Base-by-base conservation (phyloP, 2,797 vertebrate genomes). In the Cyprinella venusta region DNA sequence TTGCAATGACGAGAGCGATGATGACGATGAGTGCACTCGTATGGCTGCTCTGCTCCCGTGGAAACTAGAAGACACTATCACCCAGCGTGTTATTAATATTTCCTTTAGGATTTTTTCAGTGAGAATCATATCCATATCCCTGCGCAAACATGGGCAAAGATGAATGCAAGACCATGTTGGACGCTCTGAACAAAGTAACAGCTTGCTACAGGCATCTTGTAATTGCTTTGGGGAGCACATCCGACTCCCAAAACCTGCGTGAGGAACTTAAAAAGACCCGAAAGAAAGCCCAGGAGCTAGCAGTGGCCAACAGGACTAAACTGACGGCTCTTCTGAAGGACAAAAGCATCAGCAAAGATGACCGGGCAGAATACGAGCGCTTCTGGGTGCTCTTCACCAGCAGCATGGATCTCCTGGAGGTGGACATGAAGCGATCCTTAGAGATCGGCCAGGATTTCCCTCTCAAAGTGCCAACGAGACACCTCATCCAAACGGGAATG, bases 301-400 rank as follows among this genome's bases (percentile, higher is more conserved):
- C 97, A 0, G 95, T 94, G 87, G 96, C 96, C 86, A 95, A 96
- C 89, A 93, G 97, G 88, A 95, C 94, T 88, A 95, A 93, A 88
- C 94, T 99, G 79, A 99, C 97, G 18, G 88, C 94, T 24, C 91
- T 96, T 63, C 93, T 99, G 59, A 97, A 97, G 88, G 97, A 98
- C 92, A 96, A 95, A 87, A 90, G 61, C 84, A 92, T 96, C 89
- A 94, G 93, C 88, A 94, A 95, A 10, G 97, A 98, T 54, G 97
- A 99, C 85, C 96, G 96, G 48, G 90, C 92, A 0, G 98, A 99
- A 90, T 97, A 98, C 70, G 97, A 99, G 94, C 95, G 97, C 71
- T 95, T 99, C 19, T 99, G 98, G 98, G 98, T 99, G 86, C 92
- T 98, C 42, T 99, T 99, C 90, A 96, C 97, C 3, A 96, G 96